phyloP scores from a whole-genome alignment of 2,888 invertebrate species.

The Margaritifera margaritifera region DNA sequence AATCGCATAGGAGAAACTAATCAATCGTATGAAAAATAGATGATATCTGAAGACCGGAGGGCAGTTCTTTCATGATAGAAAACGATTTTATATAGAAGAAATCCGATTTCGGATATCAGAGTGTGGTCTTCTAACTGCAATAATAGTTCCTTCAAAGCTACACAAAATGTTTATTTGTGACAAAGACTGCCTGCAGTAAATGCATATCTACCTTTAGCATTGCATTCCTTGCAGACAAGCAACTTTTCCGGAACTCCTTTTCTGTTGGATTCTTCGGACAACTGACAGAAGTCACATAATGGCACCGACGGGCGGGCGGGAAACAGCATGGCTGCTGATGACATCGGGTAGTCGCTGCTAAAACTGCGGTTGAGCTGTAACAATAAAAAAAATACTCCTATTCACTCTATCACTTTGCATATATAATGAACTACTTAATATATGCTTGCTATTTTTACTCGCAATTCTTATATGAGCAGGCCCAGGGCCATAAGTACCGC shows the following conservation, averaged over 20 bases:
- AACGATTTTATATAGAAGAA: too few species aligned
- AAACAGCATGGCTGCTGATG: neutral
- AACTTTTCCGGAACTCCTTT: constrained; percentile 67
- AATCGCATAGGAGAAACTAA: too few species aligned
- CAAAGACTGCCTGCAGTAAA: too few species aligned
- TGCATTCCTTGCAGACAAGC: constrained; percentile 70
- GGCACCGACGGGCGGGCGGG: constrained; percentile 17
- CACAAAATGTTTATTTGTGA: too few species aligned
- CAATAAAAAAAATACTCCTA: constrained; percentile 5
- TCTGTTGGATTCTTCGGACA: constrained; percentile 65
- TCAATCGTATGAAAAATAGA: too few species aligned
- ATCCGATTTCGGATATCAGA: too few species aligned
- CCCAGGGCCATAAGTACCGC: too few species aligned
- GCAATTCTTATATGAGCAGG: too few species aligned
- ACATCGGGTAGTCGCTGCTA: constrained; percentile 7
- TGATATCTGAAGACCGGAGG: too few species aligned
- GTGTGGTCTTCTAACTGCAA: too few species aligned
- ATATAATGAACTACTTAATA: neutral
- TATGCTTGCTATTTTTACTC: neutral
- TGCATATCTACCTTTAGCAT: constrained; percentile 65
- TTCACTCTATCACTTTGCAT: neutral
- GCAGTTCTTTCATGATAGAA: too few species aligned
- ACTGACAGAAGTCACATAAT: constrained; percentile 70
- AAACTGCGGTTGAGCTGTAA: constrained; percentile 16
- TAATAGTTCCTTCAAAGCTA: too few species aligned